Base-by-base conservation (phyloP, 2,888 invertebrate species). In the Candidula unifasciata region DNA sequence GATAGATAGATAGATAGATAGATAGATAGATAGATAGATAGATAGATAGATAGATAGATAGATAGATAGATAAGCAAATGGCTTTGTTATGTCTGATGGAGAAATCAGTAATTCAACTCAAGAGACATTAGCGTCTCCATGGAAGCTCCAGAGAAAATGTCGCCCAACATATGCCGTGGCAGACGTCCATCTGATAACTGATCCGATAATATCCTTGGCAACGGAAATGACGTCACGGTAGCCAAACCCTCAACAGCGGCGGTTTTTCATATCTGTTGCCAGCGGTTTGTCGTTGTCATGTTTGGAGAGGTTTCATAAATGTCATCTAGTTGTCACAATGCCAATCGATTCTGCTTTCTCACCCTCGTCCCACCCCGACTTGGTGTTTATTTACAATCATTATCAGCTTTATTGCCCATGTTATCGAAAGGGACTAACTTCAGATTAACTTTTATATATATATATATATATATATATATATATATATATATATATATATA, bases 181-280 rank as follows among this genome's bases (percentile, higher is more conserved):
- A 80, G 80, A 68, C 80, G 33, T 44, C 68, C 44, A 27, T 52
- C 68, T 18, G 80, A 68, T 80, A 52, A n/a, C 66, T 60, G 37
- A 64, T 66, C 68, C 68, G 80, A 80, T 80, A 80, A 68, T 80
- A 64, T 80, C 80, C 80, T 18, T 68, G 80, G 69, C 21, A 80
- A 80, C 80, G 80, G 80, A 80, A 68, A 52, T 80, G 80, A 68
- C 69, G 68, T 68, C 68, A 68, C 16, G 6, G 44, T 27, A 68
- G 33, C 68, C n/a, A 52, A 52, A 52, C n/a, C 21, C 24, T 60
- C 33, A 13, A 35, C 33, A 27, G 54, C 74, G 54, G 54, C 30
- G 74, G 54, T 54, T 74, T n/a, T 54, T 74, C 74, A 74, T 74
- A 74, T 74, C 74, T 33, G 54, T 30, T 52, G 24, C 74, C 30